Percentiles rank a stretch among this genome's conserved stretches.
Evolutionary conservation across 2,888 invertebrate species (phyloP).

Genomic region (Leptopilina drosophilae): DNA sequence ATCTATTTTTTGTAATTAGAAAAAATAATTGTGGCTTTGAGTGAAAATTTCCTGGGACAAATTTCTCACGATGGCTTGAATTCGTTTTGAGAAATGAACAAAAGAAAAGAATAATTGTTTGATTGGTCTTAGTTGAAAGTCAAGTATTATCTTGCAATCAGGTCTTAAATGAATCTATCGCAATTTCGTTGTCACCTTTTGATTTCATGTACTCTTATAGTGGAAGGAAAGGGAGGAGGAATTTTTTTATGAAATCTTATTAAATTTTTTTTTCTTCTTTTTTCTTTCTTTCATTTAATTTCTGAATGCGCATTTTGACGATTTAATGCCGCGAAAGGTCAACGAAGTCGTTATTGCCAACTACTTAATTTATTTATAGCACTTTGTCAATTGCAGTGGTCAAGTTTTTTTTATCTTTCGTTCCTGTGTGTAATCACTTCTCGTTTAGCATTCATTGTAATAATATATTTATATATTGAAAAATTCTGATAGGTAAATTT

Average conservation of each 20-base stretch:
- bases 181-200: constrained; percentile 20
- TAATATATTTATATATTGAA: too few species aligned
- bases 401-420: constrained; percentile 9
- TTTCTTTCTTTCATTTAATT: background rate
- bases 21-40: background rate
- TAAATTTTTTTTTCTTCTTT: background rate
- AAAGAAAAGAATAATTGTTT: constrained; percentile 35
- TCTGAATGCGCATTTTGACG: constrained; percentile 25
- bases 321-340: constrained; percentile 37
- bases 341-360: constrained; percentile 33
- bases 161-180: constrained; percentile 30
- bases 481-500: too few species aligned
- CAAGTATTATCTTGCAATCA: constrained; percentile 30
- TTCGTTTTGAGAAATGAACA: constrained; percentile 14
- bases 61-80: constrained; percentile 32
- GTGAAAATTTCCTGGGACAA: background rate
- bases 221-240: background rate
- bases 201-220: constrained; percentile 5
- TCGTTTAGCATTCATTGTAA: too few species aligned
- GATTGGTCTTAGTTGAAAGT: constrained; percentile 28
- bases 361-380: constrained; percentile 31
- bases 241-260: background rate
- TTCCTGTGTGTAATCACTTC: background rate
- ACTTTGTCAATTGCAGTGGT: constrained; percentile 30
- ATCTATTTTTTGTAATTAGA: background rate